These are phyloP conservation scores for Siniperca knerii DNA, from an alignment of 2,113 vertebrate genomes.

Conservation along the genomic window DNA sequence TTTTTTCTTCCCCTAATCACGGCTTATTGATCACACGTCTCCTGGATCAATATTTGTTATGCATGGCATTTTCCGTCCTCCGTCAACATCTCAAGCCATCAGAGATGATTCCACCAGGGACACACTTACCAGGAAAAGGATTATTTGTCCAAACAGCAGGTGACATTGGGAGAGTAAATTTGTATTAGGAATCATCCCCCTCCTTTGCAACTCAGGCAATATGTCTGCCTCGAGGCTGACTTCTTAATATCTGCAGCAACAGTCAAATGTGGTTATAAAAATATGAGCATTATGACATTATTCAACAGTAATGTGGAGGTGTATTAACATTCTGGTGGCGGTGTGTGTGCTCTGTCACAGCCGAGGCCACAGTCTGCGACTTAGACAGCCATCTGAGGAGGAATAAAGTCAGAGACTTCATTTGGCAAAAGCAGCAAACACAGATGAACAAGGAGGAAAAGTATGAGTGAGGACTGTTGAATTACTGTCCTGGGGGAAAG, in stretches of 20 bases:
- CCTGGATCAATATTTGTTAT: constrained; percentile 72
- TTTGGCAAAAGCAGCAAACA: constrained; percentile 40
- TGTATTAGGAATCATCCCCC: constrained; percentile 43
- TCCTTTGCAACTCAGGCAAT: constrained; percentile 45
- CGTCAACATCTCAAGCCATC: constrained; percentile 54
- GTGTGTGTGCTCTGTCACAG: constrained; percentile 25
- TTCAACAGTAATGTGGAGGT: constrained; percentile 50
- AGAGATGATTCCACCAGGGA: constrained; percentile 49
- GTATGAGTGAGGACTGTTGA: constrained; percentile 46
- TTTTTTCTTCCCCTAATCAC: constrained; percentile 68
- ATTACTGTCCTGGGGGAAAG: constrained; percentile 60
- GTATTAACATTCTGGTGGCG: constrained; percentile 65
- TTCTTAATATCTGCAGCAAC: constrained; percentile 67
- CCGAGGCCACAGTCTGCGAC: constrained; percentile 38
- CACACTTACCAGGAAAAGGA: constrained; percentile 51
- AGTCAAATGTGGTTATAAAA: constrained; percentile 68
- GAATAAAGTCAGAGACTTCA: constrained; percentile 54
- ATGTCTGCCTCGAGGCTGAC: constrained; percentile 58
- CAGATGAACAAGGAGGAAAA: constrained; percentile 39
- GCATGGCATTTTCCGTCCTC: constrained; percentile 62
- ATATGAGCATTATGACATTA: constrained; percentile 65
- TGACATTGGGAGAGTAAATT: constrained; percentile 66
- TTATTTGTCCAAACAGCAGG: constrained; percentile 70
- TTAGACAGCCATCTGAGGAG: constrained; percentile 49
- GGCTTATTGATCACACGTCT: constrained; percentile 57